phyloP scores from a whole-genome alignment of 2,113 vertebrate species.

The Zosterops borbonicus region DNA sequence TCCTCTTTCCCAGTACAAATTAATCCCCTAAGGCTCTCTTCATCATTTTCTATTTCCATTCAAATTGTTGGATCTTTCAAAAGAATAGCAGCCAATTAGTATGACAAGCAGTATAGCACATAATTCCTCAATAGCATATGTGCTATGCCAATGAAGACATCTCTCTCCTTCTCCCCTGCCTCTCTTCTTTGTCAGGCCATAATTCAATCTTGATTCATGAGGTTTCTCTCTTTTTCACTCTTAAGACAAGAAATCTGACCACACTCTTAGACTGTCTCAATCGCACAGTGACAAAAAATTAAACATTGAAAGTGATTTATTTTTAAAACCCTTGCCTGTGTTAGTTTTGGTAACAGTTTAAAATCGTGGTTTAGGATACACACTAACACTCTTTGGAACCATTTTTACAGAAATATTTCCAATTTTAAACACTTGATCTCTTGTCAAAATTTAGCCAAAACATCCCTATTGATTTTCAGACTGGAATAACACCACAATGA shows the following conservation, averaged over 20 bases:
- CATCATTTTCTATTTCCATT: not conserved
- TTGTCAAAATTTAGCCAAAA: not conserved
- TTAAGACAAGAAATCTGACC: not conserved
- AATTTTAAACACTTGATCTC: not conserved
- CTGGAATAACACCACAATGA: not conserved
- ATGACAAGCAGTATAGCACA: not conserved
- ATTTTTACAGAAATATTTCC: not conserved
- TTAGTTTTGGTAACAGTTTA: not conserved
- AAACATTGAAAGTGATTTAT: not conserved
- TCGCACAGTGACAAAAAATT: not conserved
- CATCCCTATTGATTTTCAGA: not conserved
- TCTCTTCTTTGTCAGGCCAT: not conserved
- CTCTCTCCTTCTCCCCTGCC: not conserved
- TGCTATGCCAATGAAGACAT: not conserved
- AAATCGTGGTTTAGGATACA: not conserved
- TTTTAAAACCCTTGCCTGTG: not conserved
- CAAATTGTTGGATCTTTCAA: not conserved
- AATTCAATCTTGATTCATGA: not conserved
- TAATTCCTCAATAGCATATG: not conserved
- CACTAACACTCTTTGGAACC: not conserved
- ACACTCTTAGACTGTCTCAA: not conserved
- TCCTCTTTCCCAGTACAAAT: not conserved
- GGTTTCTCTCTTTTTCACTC: not conserved
- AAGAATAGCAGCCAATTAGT: not conserved
- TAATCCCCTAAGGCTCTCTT: not conserved